Evolutionary conservation across 2,113 vertebrate genomes (phyloP).

Genomic region (Bujurquina vittata): DNA sequence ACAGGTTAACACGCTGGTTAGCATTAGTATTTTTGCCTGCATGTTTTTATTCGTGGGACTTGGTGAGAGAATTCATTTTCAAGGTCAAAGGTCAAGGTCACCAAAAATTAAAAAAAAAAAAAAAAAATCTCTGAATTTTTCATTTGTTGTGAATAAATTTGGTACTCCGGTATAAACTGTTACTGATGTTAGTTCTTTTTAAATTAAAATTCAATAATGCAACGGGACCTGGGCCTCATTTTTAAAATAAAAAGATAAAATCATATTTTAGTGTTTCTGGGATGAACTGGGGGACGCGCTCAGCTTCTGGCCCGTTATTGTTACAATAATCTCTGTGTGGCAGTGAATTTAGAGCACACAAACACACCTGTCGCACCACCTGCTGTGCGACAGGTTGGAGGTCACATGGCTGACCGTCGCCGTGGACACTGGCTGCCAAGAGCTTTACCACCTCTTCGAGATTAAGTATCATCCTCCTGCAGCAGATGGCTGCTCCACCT

Average conservation of each 20-base stretch:
- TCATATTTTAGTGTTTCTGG: no score
- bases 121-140: no score
- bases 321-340: background rate
- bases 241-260: no score
- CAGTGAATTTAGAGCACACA: background rate
- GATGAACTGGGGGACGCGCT: no score
- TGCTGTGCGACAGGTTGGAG: background rate
- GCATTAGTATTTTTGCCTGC: background rate
- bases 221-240: no score
- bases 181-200: no score
- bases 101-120: no score
- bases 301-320: background rate
- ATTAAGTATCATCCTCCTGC: conserved; percentile 25
- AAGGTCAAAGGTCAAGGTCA: background rate
- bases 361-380: conserved; percentile 11
- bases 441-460: conserved; percentile 13
- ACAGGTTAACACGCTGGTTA: no score
- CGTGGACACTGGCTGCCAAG: conserved; percentile 1
- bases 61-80: background rate
- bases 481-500: conserved; percentile 36
- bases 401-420: background rate
- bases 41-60: background rate
- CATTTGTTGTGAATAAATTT: no score
- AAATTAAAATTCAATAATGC: no score
- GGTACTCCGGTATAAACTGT: no score